Evolutionary conservation across 2,113 vertebrate species (phyloP), one percentile per base, ranked within the genome.

Genomic region (Cyprinus carpio): DNA sequence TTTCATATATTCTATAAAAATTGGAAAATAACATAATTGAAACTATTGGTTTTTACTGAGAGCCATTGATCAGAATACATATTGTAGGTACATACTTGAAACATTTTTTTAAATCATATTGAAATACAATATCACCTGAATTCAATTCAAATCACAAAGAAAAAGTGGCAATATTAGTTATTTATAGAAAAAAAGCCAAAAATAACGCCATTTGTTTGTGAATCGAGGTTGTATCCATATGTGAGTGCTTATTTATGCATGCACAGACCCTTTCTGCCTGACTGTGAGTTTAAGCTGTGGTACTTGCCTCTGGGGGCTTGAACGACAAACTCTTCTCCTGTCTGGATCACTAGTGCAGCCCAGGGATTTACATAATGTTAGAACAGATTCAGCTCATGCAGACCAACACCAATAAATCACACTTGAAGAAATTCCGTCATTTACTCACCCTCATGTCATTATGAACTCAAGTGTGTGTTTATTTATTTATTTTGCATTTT

Each of bases 341-440:
- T 83, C 88, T 87, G 85, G 85, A 91, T 89, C 84, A 87, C 87
- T 85, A 82, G 86, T 75, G 82, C 87, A 88, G 89, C 89, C 79
- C 76, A 84, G 16, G 58, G 69, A 90, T 92, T 91, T 92, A 89
- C 90, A 90, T 91, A 91, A 91, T 90, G 88, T 75, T 86, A 84
- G 78, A 67, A 84, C 62, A 81, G 79, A 91, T 90, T 89, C 88
- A 87, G 60, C 89, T 89, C 86, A 91, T 86, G 87, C 85, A 90
- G 89, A 87, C 69, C 88, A 89, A 43, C 82, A 85, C 87, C 88
- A 90, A 91, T 92, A 91, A 92, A 93, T 92, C 89, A 91, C 88
- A 78, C 80, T 78, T 82, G 77, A 71, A 82, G 62, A 10, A 31
- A 54, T 58, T 60, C 54, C 34, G 18, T 12, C 51, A 40, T 29